These are phyloP conservation scores for Cylindroiulus punctatus DNA, from an alignment of 2,888 invertebrate genomes.

Conservation along the genomic window DNA sequence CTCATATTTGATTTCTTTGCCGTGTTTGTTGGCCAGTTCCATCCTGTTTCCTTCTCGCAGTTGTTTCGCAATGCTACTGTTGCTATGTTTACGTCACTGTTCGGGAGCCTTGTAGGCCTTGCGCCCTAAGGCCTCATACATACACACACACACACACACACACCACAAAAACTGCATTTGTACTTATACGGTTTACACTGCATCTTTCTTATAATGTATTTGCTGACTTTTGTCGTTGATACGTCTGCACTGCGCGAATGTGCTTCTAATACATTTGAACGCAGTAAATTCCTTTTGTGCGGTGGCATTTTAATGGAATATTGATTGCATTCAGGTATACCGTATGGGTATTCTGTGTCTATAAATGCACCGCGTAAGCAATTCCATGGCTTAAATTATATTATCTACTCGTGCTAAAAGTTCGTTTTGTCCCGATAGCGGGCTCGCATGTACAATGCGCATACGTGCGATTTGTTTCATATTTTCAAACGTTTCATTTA, in stretches of 20 bases:
- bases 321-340: slow-evolving; percentile 25
- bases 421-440: background rate
- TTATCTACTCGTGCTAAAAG: background rate
- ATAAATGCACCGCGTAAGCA: background rate
- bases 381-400: slow-evolving; percentile 5
- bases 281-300: background rate
- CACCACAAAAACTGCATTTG: too few relatives aligned
- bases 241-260: background rate
- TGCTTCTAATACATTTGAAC: background rate
- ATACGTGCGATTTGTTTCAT: background rate
- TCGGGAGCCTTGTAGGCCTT: too few relatives aligned
- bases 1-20: too few relatives aligned
- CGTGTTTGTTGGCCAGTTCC: too few relatives aligned
- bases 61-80: too few relatives aligned
- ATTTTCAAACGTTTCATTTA: background rate
- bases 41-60: too few relatives aligned
- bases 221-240: background rate
- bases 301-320: slow-evolving; percentile 38
- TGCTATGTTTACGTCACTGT: too few relatives aligned
- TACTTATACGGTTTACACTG: too few relatives aligned
- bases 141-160: too few relatives aligned
- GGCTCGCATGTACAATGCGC: background rate
- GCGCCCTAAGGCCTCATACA: too few relatives aligned
- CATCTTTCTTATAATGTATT: too few relatives aligned
- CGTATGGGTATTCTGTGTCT: background rate